Base-by-base conservation (phyloP, 2,888 invertebrate species). In the Spilarctia lutea region DNA sequence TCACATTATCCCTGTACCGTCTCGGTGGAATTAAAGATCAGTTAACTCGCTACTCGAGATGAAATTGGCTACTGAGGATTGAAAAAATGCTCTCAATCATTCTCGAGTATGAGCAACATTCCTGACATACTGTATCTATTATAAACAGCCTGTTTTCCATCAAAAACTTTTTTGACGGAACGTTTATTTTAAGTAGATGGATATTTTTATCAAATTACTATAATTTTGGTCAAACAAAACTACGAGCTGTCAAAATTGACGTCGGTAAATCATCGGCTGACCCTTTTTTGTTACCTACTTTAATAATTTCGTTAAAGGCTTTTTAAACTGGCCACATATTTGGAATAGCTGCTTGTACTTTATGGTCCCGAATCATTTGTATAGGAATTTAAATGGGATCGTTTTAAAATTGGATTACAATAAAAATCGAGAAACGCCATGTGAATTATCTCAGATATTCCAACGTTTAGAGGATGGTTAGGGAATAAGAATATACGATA, bases 231-330 rank as follows among this genome's bases (percentile, higher is more conserved):
- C 91, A 92, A 92, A 94, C 93, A 93, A 93, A 95, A 95, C 94
- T 94, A 94, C 91, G 91, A 93, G 89, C 95, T 95, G 95, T 96
- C 95, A 94, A 89, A 92, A 92, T 89, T 95, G 95, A 95, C 93
- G 94, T 92, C 93, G 90, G 94, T 96, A 94, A 93, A 95, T 95
- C 95, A 95, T 94, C 93, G 85, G 76, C 87, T 89, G 92, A 89
- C 91, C 93, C 91, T 94, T 94, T 94, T 95, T 94, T 94, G 89
- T 89, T 88, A 83, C 86, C 88, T 85, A 87, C 89, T 91, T 90
- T 93, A 94, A 95, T 93, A 94, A 95, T 95, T 95, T 94, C 88
- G 93, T 95, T 94, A 94, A 95, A 92, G 93, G 91, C 90, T 93
- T 95, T 94, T 94, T 94, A 94, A 95, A 94, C 92, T 93, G 86